A percentile compares a stretch with the other conserved stretches of the same genome.
phyloP scores from a whole-genome alignment of 2,797 vertebrate species.

The Neomorphus geoffroyi region DNA sequence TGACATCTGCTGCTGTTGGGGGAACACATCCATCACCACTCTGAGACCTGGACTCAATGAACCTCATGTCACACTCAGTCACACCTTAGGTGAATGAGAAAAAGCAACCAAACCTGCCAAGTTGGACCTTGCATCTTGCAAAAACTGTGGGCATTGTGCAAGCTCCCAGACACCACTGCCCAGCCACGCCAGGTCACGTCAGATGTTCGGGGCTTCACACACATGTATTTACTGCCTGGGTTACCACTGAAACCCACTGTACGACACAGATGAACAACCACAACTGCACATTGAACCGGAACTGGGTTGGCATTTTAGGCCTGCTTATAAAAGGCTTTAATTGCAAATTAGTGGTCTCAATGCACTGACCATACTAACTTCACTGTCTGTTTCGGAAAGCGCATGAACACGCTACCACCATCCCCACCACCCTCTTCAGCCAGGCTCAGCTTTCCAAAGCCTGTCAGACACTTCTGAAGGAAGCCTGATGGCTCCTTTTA shows the following conservation, averaged over 20 bases:
- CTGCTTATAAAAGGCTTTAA: not conserved
- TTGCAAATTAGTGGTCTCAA: not conserved
- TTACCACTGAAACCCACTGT: not conserved
- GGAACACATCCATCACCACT: fast-evolving
- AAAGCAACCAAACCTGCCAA: not conserved
- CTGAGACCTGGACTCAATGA: not conserved
- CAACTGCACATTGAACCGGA: fast-evolving
- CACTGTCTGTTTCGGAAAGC: not conserved
- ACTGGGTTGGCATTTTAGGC: not conserved
- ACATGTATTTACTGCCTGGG: not conserved
- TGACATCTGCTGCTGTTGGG: not conserved
- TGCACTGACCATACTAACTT: not conserved
- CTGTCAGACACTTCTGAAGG: not conserved
- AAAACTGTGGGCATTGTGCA: not conserved
- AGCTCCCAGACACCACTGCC: not conserved
- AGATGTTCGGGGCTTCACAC: not conserved
- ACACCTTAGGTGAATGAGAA: not conserved
- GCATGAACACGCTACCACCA: not conserved
- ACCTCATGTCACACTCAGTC: fast-evolving
- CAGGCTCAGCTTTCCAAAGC: not conserved
- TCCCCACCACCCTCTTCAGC: not conserved
- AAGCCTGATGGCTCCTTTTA: not conserved
- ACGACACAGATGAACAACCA: not conserved
- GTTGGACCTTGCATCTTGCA: not conserved
- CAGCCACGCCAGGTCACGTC: not conserved